These are phyloP conservation scores for Deroplatys truncata DNA, from an alignment of 2,888 invertebrate species.

Conservation along the genomic window DNA sequence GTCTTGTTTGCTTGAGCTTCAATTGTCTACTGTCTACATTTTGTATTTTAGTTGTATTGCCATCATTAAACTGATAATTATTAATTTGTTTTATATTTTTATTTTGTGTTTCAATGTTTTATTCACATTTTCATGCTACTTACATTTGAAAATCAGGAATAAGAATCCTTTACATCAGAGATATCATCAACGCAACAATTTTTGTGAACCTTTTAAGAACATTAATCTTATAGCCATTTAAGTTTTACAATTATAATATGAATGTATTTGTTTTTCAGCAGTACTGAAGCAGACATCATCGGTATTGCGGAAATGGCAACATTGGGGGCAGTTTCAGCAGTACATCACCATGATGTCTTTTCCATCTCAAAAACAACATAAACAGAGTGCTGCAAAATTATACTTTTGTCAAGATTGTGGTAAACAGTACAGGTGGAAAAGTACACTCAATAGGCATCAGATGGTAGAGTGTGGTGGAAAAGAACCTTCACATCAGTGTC, in stretches of 20 bases:
- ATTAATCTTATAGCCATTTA: background rate
- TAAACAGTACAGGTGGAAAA: constrained; percentile 82
- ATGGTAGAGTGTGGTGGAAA: constrained; percentile 64
- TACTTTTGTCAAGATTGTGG: constrained; percentile 72
- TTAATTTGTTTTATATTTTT: too few species aligned
- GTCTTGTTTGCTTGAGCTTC: too few species aligned
- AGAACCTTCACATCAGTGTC: constrained; percentile 43
- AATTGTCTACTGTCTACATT: too few species aligned
- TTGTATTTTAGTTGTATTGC: too few species aligned
- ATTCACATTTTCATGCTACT: too few species aligned
- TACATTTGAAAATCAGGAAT: too few species aligned
- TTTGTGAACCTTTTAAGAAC: background rate
- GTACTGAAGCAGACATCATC: background rate
- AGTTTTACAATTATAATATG: background rate
- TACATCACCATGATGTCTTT: background rate
- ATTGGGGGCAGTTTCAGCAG: background rate
- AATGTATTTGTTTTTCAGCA: background rate
- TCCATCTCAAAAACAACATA: background rate
- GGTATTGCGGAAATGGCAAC: background rate
- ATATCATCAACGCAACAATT: too few species aligned
- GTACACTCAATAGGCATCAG: constrained; percentile 75
- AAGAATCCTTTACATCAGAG: too few species aligned
- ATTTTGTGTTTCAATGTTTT: too few species aligned
- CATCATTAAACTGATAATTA: too few species aligned
- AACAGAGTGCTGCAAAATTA: background rate